These are phyloP conservation scores for Dolichotis patagonum DNA, from an alignment of 2,113 vertebrate species.

Conservation along the genomic window DNA sequence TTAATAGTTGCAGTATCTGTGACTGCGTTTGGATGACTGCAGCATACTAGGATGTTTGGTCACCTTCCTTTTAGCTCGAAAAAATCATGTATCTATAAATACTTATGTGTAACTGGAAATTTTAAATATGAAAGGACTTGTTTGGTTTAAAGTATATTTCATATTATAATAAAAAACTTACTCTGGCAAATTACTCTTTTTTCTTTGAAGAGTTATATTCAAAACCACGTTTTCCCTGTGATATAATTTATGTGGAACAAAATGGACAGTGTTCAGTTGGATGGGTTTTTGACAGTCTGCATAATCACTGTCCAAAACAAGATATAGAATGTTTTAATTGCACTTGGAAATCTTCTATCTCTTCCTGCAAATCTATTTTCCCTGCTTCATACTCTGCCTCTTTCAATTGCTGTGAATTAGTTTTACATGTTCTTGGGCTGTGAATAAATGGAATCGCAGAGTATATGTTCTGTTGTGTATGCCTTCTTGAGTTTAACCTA, in stretches of 20 bases:
- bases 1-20: background rate
- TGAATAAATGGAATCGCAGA: background rate
- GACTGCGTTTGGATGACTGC: background rate
- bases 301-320: background rate
- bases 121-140: slow-evolving; percentile 45
- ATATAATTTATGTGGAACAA: background rate
- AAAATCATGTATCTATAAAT: background rate
- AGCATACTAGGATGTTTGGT: background rate
- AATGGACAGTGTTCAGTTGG: background rate
- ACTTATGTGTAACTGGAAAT: slow-evolving; percentile 13
- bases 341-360: background rate
- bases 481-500: background rate
- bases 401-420: background rate
- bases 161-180: slow-evolving; percentile 9
- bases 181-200: slow-evolving; percentile 1
- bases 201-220: slow-evolving; percentile 34
- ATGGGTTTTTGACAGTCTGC: background rate
- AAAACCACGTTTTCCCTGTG: slow-evolving; percentile 24
- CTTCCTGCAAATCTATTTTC: background rate
- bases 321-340: background rate
- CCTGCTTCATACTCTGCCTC: background rate
- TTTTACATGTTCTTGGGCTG: background rate
- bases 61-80: background rate
- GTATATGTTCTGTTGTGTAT: background rate
- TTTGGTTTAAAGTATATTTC: slow-evolving; percentile 16